Base-by-base conservation (phyloP, 1,140 invertebrate genomes). In the Lepidurus couesii region DNA sequence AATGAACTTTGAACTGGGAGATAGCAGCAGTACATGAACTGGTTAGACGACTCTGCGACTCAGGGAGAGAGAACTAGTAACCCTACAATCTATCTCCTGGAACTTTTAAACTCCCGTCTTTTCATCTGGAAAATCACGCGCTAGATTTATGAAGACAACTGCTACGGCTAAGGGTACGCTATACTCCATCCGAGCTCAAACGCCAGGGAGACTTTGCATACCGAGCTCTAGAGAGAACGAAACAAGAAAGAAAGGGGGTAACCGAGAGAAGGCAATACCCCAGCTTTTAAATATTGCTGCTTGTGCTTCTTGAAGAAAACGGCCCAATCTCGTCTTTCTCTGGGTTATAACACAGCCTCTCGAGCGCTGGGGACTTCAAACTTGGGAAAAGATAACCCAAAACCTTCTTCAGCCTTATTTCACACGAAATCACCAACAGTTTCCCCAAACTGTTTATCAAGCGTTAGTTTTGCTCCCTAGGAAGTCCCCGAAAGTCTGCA, bases 101-200 rank as follows among this genome's bases (percentile, higher is more conserved):
- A 65, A 65, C 16, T 65, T 34, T 21, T 21, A 65, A 65, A 7
- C 53, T 21, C 13, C 4, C 0, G 53, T 65, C 53, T 65, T 65
- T 65, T 65, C 53, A 65, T 65, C 53, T 65, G 53, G 53, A 65
- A 65, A 65, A 65, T 65, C 53, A 65, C 53, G 53, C 21, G 53
- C 53, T 65, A 65, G 53, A 65, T 65, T 65, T 65, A 65, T 65
- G 53, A 65, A 65, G 53, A 65, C 53, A 65, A 65, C 53, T 65
- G 53, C 53, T 65, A 16, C 53, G 21, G 53, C 53, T 21, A 65
- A 16, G 53, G 53, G 53, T 65, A 65, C 21, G n/a, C 34, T 34
- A 34, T 34, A 34, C 34, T 65, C 16, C 53, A 65, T 65, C 53
- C 53, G 0, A 65, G 53, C 53, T 65, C 21, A 65, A 21, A 65